A percentile compares a stretch with the other conserved stretches of the same genome.
These are phyloP conservation scores for Drosophila mayaguana DNA, from an alignment of 2,888 invertebrate genomes.

Conservation along the genomic window DNA sequence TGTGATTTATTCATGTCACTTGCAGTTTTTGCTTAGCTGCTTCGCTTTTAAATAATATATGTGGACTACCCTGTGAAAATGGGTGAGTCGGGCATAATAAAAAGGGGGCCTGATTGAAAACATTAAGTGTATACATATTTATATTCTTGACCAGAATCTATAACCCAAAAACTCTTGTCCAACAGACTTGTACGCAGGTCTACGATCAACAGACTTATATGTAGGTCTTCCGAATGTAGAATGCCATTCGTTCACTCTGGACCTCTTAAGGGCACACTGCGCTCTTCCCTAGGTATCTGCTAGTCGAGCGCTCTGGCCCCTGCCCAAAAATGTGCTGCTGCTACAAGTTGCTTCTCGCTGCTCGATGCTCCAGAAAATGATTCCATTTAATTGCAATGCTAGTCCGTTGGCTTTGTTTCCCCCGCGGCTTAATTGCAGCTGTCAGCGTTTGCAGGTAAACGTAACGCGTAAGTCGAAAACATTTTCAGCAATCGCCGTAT, in stretches of 20 bases:
- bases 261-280: neutral
- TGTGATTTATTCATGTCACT: conserved; percentile 12
- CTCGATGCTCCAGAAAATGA: conserved; percentile 51
- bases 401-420: conserved; percentile 21
- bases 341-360: conserved; percentile 9
- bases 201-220: too few species aligned
- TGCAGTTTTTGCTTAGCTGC: conserved; percentile 40
- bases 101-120: too few species aligned
- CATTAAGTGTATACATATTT: too few species aligned
- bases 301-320: neutral
- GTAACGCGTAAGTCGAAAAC: conserved; percentile 22
- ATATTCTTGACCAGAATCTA: too few species aligned
- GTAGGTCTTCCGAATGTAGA: too few species aligned
- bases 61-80: neutral
- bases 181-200: too few species aligned
- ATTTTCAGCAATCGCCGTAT: conserved; percentile 32
- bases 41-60: conserved; percentile 2
- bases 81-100: neutral
- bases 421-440: conserved; percentile 39
- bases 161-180: too few species aligned
- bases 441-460: conserved; percentile 40
- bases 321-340: conserved; percentile 16
- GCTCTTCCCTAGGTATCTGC: neutral
- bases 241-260: neutral
- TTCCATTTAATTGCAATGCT: conserved; percentile 61